These are phyloP conservation scores for Tokudaia muenninki DNA, from an alignment of 2,797 vertebrate species.

Conservation along the genomic window DNA sequence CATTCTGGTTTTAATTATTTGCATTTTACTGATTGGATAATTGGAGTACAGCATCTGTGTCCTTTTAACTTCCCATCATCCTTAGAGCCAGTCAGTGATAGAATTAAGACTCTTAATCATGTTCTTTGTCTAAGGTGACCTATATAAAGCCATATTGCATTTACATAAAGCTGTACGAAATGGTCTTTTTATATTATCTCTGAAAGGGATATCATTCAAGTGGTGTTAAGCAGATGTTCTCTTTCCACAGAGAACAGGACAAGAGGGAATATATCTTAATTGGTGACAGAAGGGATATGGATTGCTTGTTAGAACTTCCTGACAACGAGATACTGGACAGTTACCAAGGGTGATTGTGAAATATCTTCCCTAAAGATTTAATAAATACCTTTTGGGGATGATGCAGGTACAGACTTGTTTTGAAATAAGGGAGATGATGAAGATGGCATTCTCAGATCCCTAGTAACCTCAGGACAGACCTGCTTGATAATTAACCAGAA, in stretches of 20 bases:
- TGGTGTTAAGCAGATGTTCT: conserved; percentile 76
- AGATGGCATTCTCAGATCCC: conserved; percentile 31
- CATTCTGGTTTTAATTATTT: conserved; percentile 71
- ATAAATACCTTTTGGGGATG: conserved; percentile 50
- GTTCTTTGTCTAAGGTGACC: conserved; percentile 77
- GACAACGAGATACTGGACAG: conserved; percentile 63
- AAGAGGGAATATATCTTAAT: conserved; percentile 79
- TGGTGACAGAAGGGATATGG: conserved; percentile 67
- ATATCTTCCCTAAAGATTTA: conserved; percentile 61
- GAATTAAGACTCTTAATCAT: conserved; percentile 78
- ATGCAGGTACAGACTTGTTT: conserved; percentile 49
- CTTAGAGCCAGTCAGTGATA: conserved; percentile 69
- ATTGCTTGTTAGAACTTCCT: conserved; percentile 77
- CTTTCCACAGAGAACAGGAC: conserved; percentile 59
- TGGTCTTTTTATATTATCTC: conserved; percentile 68
- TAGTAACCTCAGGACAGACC: conserved; percentile 22
- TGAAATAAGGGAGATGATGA: conserved; percentile 60
- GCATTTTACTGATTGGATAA: conserved; percentile 72
- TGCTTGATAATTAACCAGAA: conserved; percentile 51
- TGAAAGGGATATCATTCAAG: conserved; percentile 73
- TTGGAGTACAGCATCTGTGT: conserved; percentile 72
- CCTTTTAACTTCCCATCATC: conserved; percentile 66
- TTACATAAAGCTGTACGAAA: conserved; percentile 72
- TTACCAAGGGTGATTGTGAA: conserved; percentile 64
- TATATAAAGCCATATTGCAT: conserved; percentile 73